Evolutionary conservation across 2,797 vertebrate genomes (phyloP), one percentile per base, ranked within the genome.

Genomic region (Champsocephalus gunnari): DNA sequence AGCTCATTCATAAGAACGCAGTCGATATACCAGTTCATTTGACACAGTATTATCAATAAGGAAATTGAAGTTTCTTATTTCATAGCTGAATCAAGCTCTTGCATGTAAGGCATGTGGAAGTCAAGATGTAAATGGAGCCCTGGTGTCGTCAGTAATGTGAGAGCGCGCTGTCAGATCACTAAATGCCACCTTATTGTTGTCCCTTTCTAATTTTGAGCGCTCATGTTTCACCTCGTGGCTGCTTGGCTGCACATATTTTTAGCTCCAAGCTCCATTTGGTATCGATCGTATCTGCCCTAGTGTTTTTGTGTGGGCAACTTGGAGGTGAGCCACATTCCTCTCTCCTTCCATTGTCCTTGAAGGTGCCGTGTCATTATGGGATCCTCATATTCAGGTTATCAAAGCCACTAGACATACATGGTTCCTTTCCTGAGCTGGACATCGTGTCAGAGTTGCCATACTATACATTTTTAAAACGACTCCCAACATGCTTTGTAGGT

Each of bases 271-370:
- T 84, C 72, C 76, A 62, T 85, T 89, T 84, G 86, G 67, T 91
- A 93, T 93, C 50, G 91, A 94, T 92, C 85, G 68, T 66, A 88
- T 93, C 87, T 86, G 69, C 81, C 90, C 70, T 62, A 61, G 83
- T 82, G 81, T 88, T 84, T 78, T 78, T 87, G 68, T 82, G 82
- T 54, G 68, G 82, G 84, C 43, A 59, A 54, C 73, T 75, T 88
- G 92, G 88, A 90, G 58, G 77, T 68, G 65, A 80, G 89, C 89
- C 91, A 89, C 64, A 61, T 83, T 89, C 73, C 85, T 80, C 72
- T 19, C 71, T 77, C 47, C 62, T 73, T 78, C 71, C 64, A 43
- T 82, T 81, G 90, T 93, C 92, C 93, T 93, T 92, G 89, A 90
- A 68, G 81, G 67, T 58, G 76, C 50, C 65, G n/a, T 86, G 79